Conservation (phyloP, 1,140 invertebrate genomes). For the Rhyacophila brunnea region DNA sequence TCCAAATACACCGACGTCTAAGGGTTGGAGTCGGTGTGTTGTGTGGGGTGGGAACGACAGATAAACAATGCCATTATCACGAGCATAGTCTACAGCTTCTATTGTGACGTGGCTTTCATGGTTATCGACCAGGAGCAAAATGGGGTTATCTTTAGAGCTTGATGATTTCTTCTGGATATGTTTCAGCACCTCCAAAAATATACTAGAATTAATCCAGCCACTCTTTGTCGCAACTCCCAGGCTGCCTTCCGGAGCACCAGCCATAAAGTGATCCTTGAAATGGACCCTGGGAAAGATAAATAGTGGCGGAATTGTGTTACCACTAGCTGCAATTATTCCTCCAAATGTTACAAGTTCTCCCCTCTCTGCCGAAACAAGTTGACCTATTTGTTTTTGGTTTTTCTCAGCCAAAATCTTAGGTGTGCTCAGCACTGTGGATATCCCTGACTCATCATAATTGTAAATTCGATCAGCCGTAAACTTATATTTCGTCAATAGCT, state of each 20-base stretch:
- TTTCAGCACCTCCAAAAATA: constrained; percentile 45
- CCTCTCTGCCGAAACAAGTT: constrained; percentile 44
- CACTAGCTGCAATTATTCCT: constrained; percentile 40
- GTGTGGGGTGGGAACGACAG: constrained; percentile 38
- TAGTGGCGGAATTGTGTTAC: constrained; percentile 42
- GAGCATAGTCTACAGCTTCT: constrained; percentile 23
- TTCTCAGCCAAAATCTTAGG: constrained; percentile 41
- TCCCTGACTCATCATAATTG: constrained; percentile 51
- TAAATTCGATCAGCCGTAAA: no score
- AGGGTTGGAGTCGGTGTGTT: constrained; percentile 38
- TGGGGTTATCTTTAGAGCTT: constrained; percentile 40
- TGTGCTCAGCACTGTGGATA: constrained; percentile 40
- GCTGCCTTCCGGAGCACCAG: constrained; percentile 45
- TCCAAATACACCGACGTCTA: constrained; percentile 40
- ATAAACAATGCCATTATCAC: constrained; percentile 32
- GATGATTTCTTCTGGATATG: constrained; percentile 41
- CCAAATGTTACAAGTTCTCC: constrained; percentile 43
- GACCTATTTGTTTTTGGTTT: constrained; percentile 41
- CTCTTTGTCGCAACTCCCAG: constrained; percentile 42
- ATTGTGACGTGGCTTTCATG: constrained; percentile 42
- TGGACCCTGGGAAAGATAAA: constrained; percentile 42
- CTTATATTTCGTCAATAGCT: constrained; percentile 41
- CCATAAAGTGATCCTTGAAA: constrained; percentile 42
- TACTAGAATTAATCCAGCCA: constrained; percentile 51
- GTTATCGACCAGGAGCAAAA: constrained; percentile 45